Base-by-base conservation (phyloP, 1,140 invertebrate species). In the Ladona fulva region DNA sequence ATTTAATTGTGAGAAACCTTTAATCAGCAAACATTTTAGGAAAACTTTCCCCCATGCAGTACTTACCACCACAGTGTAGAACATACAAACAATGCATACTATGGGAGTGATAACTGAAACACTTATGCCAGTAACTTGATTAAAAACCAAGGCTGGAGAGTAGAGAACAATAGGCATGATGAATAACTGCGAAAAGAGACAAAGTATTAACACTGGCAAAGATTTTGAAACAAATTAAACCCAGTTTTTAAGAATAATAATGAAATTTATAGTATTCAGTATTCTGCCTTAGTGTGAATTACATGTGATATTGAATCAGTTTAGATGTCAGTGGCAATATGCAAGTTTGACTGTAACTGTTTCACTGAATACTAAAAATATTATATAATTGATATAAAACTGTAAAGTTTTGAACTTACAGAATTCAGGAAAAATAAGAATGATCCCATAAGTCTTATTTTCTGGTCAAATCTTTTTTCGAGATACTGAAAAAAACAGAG, bases 91-190 rank as follows among this genome's bases (percentile, higher is more conserved):
- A 22, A 79, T 37, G 76, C 80, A 78, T 7, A 80, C 78, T 10
- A 78, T 22, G 5, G 78, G 78, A 7, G 79, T 79, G 12, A 79
- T 66, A 8, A 78, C 5, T 24, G 78, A 77, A 11, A 80, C 75
- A 73, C 78, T 77, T 1, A 79, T 76, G 0, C 80, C 80, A 73
- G 80, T 79, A 29, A 80, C 80, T 80, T 95, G 93, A 87, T 94
- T 94, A 80, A 97, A 88, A 75, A 95, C 95, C 82, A 97, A 89
- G 1, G 95, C 93, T 52, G 96, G 96, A 77, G 96, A 94, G 85
- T 95, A 97, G 0, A 97, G 89, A 25, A 97, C 92, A 80, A 97
- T 93, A 7, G 95, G 94, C 52, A 66, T 16, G 52, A 66, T 66
- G 52, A 66, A 66, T 16, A 66, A 37, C 29, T 37, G 8, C 3